These are phyloP conservation scores for Coelopa frigida DNA, from an alignment of 1,140 invertebrate species.

Conservation along the genomic window DNA sequence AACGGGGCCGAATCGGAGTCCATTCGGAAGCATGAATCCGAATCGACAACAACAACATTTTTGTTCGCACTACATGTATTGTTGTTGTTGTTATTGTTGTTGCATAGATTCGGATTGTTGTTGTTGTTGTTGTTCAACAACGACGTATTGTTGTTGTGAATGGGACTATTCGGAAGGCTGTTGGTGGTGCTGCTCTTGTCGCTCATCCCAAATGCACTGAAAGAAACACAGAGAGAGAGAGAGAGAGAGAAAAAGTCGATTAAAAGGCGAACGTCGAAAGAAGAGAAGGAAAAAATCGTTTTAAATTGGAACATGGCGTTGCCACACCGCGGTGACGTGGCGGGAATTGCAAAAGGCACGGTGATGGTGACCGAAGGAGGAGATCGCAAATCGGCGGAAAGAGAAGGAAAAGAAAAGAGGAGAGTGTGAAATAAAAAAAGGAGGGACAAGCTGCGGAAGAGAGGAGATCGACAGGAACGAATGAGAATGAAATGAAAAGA, in stretches of 20 bases:
- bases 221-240: conserved; percentile 31
- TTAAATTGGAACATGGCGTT: too few relatives aligned
- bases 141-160: conserved; percentile 41
- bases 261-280: too few relatives aligned
- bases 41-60: conserved; percentile 35
- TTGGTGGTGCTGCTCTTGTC: conserved; percentile 43
- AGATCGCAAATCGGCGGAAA: too few relatives aligned
- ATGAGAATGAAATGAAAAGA: conserved; percentile 1
- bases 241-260: not conserved
- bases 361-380: too few relatives aligned
- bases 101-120: conserved; percentile 26
- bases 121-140: conserved; percentile 29
- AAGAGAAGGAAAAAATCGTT: too few relatives aligned
- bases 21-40: conserved; percentile 43
- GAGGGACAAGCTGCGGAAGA: too few relatives aligned
- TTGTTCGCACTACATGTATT: conserved; percentile 46
- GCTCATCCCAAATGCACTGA: conserved; percentile 55
- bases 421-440: too few relatives aligned
- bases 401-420: too few relatives aligned
- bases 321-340: too few relatives aligned
- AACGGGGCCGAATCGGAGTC: conserved; percentile 33
- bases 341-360: too few relatives aligned
- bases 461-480: too few relatives aligned
- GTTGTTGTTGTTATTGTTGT: conserved; percentile 57
- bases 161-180: conserved; percentile 40